phyloP scores from a whole-genome alignment of 2,797 vertebrate species.

The Liparis tanakae region DNA sequence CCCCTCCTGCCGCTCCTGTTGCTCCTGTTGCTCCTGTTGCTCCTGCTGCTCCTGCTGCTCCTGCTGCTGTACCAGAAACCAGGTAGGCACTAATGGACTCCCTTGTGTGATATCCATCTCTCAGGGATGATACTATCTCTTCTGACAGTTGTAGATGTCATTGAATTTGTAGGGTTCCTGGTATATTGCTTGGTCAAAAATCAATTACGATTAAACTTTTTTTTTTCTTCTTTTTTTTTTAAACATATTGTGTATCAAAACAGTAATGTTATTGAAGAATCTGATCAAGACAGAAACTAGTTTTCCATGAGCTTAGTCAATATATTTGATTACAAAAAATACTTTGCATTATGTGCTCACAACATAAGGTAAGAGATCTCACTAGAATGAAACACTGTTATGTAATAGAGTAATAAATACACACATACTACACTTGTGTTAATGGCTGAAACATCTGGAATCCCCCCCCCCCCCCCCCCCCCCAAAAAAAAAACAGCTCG shows the following conservation, averaged over 20 bases:
- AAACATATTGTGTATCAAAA: background rate
- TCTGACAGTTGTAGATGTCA: background rate
- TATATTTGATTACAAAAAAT: background rate
- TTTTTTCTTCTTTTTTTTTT: background rate
- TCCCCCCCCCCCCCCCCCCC: too few relatives aligned
- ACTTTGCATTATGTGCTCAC: background rate
- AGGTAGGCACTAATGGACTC: constrained; percentile 53
- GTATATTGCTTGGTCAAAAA: background rate
- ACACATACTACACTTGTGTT: background rate
- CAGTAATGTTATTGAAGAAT: background rate
- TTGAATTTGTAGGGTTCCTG: background rate
- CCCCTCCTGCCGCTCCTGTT: constrained; percentile 47
- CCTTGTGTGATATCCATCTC: background rate
- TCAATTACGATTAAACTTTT: background rate
- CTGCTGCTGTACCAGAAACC: constrained; percentile 59
- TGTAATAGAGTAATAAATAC: background rate
- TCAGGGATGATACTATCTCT: background rate
- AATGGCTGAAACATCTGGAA: constrained; percentile 6
- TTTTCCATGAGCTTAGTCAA: background rate
- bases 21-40: background rate
- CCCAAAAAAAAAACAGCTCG: constrained; percentile 62
- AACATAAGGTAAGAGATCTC: background rate
- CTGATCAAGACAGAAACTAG: background rate
- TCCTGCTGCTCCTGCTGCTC: constrained; percentile 36
- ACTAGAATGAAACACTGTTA: background rate